phyloP scores from a whole-genome alignment of 2,888 invertebrate genomes.

The Cerceris ruficornis region DNA sequence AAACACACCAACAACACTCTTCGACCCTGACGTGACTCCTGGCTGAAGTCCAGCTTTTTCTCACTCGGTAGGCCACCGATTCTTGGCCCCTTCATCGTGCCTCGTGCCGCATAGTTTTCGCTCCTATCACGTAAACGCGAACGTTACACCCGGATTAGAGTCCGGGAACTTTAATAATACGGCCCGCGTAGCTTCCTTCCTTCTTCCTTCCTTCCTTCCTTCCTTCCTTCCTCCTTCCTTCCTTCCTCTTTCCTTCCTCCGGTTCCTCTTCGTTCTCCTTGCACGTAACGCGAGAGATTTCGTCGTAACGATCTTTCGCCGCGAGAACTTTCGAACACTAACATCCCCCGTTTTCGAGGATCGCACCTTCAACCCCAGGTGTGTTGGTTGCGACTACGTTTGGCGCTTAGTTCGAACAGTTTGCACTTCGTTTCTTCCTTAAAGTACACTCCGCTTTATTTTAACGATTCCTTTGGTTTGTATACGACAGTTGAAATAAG shows the following conservation, averaged over 20 bases:
- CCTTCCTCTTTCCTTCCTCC: constrained; percentile 20
- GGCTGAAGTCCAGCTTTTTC: constrained; percentile 70
- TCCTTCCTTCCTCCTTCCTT: constrained; percentile 40
- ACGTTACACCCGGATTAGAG: constrained; percentile 67
- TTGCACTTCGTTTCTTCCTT: not conserved
- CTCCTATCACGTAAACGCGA: constrained; percentile 71
- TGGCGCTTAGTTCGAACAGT: not conserved
- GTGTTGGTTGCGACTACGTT: not conserved
- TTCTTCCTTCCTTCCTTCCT: constrained; percentile 50
- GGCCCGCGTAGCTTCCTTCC: constrained; percentile 49
- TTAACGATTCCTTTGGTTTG: not conserved
- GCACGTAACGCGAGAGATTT: constrained; percentile 42
- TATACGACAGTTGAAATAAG: not conserved
- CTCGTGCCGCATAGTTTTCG: constrained; percentile 77
- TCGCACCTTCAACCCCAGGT: not conserved
- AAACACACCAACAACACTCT: constrained; percentile 71
- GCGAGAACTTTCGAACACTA: constrained; percentile 5
- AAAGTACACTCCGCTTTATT: not conserved
- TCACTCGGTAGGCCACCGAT: constrained; percentile 73
- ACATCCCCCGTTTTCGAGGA: constrained; percentile 18
- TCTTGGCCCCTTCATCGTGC: constrained; percentile 77
- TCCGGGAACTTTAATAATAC: constrained; percentile 70
- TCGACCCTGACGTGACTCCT: constrained; percentile 67
- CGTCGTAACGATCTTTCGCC: constrained; percentile 4
- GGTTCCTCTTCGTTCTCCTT: constrained; percentile 13